Evolutionary conservation across 2,113 vertebrate species (phyloP), one percentile per base, ranked within the genome.

Genomic region (Ceuthmochares aereus): DNA sequence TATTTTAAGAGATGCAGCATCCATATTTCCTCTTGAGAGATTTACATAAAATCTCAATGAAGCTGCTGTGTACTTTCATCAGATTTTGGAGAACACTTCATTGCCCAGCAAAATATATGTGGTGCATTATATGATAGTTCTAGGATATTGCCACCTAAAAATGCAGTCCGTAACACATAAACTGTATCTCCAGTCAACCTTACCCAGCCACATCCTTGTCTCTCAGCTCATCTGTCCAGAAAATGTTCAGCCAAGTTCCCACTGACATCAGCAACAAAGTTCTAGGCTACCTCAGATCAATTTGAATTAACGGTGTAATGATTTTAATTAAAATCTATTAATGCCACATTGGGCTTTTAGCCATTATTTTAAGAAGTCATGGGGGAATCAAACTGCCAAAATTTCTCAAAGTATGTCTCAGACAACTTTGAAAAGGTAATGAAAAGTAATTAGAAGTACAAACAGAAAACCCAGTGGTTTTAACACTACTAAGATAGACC

Each of bases 321-420:
- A 93, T 89, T 94, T 94, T 12, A 76, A 90, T 95, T 92, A 78
- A 82, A 93, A 92, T 77, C 64, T 34, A 83, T 91, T 87, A 85
- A 80, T 80, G 74, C 95, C 32, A 1, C 70, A 15, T 87, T 63
- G 36, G 80, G 69, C 89, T 91, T 94, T 89, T 78, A 91, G 62
- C 77, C 58, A 37, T 32, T 49, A 89, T 89, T 95, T 89, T 83
- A 83, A 87, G 81, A 78, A 93, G 59, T 36, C 45, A 9, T 13
- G 1, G 21, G 66, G 70, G 70, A 70, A 70, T 92, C 73, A n/a
- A 70, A 64, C 73, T 84, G 73, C 56, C 73, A 89, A 18, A 63
- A 75, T 81, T 81, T 72, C 77, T 89, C 70, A 29, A 79, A 89
- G 62, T 87, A 43, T 49, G 51, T 72, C 81, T 93, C 51, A 54